Percentiles rank a stretch among this genome's conserved stretches.
Conservation (phyloP, 2,888 invertebrate genomes). For the Stratiomys singularior region DNA sequence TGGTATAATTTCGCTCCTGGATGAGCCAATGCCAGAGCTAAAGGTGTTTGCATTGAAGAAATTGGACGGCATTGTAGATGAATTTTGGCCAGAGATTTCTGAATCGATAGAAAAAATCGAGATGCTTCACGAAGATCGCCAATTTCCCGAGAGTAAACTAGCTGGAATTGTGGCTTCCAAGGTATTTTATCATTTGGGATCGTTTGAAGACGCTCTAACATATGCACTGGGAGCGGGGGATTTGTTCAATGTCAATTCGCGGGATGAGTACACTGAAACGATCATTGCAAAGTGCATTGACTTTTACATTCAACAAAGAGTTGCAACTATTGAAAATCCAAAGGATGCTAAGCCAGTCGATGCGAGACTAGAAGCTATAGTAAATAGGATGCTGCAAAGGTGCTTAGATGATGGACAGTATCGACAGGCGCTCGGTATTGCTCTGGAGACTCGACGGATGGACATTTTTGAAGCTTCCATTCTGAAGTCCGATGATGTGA, state of each 20-base stretch:
- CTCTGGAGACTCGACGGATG: conserved; percentile 96
- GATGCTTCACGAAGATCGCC: conserved; percentile 92
- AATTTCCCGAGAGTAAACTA: conserved; percentile 87
- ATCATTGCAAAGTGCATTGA: conserved; percentile 98
- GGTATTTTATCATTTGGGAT: conserved; percentile 97
- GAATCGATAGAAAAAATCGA: conserved; percentile 98
- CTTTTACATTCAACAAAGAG: conserved; percentile 90
- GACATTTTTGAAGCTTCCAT: conserved; percentile 95
- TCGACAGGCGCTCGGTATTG: conserved; percentile 94
- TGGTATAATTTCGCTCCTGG: conserved; percentile 94
- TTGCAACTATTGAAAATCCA: conserved; percentile 77
- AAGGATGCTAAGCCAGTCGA: conserved; percentile 77
- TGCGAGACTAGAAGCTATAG: conserved; percentile 88
- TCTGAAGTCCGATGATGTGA: conserved; percentile 88
- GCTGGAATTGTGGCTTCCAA: conserved; percentile 98
- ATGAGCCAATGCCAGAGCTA: conserved; percentile 92
- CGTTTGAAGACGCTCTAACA: conserved; percentile 96
- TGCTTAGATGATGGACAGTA: conserved; percentile 95
- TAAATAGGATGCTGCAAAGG: conserved; percentile 96
- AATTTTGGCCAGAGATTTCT: conserved; percentile 99
- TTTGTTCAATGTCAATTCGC: conserved; percentile 92
- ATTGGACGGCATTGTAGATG: conserved; percentile 92
- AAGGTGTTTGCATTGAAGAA: conserved; percentile 94
- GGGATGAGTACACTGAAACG: conserved; percentile 96
- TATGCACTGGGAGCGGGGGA: conserved; percentile 96